Evolutionary conservation across 2,888 invertebrate genomes (phyloP).

Genomic region (Drosophila birchii): DNA sequence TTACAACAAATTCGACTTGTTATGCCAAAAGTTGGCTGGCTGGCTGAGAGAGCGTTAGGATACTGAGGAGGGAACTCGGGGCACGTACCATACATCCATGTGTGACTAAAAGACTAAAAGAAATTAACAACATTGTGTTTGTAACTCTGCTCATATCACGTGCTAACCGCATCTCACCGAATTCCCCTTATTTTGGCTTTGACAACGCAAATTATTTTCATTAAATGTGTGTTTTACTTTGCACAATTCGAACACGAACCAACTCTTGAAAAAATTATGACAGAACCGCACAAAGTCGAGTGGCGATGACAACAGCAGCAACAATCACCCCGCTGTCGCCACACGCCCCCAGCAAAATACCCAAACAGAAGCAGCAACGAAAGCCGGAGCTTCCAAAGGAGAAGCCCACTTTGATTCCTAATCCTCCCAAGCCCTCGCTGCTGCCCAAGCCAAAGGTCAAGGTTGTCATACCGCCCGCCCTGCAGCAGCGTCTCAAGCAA

Average conservation of each 20-base stretch:
- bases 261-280: slow-evolving; percentile 57
- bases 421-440: slow-evolving; percentile 81
- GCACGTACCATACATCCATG: slow-evolving; percentile 33
- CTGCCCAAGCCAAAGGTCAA: slow-evolving; percentile 84
- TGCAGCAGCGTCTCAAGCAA: slow-evolving; percentile 74
- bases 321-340: slow-evolving; percentile 44
- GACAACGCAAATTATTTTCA: slow-evolving; percentile 44
- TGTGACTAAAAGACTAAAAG: slow-evolving; percentile 64
- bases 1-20: slow-evolving; percentile 79
- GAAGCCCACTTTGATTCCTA: slow-evolving; percentile 23
- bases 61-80: slow-evolving; percentile 12
- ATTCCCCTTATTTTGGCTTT: slow-evolving; percentile 33
- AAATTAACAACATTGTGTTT: slow-evolving; percentile 72
- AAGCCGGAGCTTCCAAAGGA: slow-evolving; percentile 1
- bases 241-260: slow-evolving; percentile 67
- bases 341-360: slow-evolving; percentile 71
- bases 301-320: slow-evolving; percentile 46
- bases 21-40: slow-evolving; percentile 62
- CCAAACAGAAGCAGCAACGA: slow-evolving; percentile 50
- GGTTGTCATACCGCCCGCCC: slow-evolving; percentile 80
- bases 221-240: slow-evolving; percentile 72
- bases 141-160: slow-evolving; percentile 72
- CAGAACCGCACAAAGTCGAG: slow-evolving; percentile 75
- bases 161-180: slow-evolving; percentile 71
- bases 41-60: slow-evolving; percentile 1